Base-by-base conservation (phyloP, 35 echinoderm and acorn worm species). In the Anneissia japonica region DNA sequence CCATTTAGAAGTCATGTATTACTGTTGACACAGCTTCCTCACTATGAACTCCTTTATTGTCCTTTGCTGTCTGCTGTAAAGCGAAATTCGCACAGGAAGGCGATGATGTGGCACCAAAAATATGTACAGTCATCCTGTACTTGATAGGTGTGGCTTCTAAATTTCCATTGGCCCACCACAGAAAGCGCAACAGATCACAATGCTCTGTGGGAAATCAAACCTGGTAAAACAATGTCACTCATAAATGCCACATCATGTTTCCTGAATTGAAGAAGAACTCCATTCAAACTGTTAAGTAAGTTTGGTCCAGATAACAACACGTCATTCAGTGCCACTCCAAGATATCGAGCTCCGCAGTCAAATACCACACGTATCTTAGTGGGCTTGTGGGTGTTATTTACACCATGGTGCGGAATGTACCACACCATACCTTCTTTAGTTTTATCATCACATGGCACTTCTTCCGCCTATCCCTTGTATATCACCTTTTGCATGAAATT, bases 41-140 rank as follows among this genome's bases (percentile, higher is more conserved):
- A 23, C 77, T 34, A 31, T 33, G 76, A 21, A 55, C 34, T 38
- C 34, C 31, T 23, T 13, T 31, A 75, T 91, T 86, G 28, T 89
- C 89, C 0, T 89, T 86, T 40, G 85, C 86, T 12, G 85, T 85
- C 23, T 41, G 46, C 10, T 46, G 56, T 26, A 91, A 40, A 38
- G 86, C 93, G 77, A 45, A 91, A 28, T 35, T 79, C 23, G 85
- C 86, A 41, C 86, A 91, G 76, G 85, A 91, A 4, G 93, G 93
- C 13, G 79, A 84, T 17, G 74, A 91, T 0, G 84, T 81, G 29
- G 79, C 89, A 4, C 89, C 86, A 82, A 91, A 95, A 26, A 95
- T 40, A 38, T 88, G 76, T 0, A 95, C 89, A 17, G n/a, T 43
- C 81, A 95, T 88, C 14, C 79, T 51, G 35, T 88, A 91, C 30